phyloP scores from a whole-genome alignment of 2,797 vertebrate species.

The Sebastes melanostomus region DNA sequence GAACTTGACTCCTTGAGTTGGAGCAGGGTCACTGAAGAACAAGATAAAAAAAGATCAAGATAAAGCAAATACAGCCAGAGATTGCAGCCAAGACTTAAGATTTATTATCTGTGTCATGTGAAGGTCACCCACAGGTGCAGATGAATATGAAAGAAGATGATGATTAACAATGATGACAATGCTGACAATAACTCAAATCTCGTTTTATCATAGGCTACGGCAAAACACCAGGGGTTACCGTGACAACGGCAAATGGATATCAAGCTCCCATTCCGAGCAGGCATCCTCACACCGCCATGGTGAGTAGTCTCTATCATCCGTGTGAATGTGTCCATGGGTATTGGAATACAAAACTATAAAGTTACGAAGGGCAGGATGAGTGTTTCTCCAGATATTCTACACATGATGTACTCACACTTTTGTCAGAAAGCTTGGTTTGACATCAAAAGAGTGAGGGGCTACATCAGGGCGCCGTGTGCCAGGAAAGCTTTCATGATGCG shows the following conservation, averaged over 20 bases:
- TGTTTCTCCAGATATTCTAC: not conserved
- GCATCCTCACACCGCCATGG: conserved; percentile 62
- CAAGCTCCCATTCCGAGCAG: conserved; percentile 36
- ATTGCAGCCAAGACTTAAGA: not conserved
- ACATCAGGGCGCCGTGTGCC: not conserved
- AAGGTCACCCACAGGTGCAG: not conserved
- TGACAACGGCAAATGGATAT: conserved; percentile 63
- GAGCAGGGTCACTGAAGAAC: not conserved
- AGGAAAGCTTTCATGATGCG: not conserved
- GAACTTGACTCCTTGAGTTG: not conserved
- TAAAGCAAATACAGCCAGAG: not conserved
- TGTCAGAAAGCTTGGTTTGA: not conserved
- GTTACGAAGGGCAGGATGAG: too few species aligned
- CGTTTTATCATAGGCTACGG: conserved; percentile 50
- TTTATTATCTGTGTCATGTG: not conserved
- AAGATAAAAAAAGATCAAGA: not conserved
- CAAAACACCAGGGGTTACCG: conserved; percentile 34
- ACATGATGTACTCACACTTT: not conserved
- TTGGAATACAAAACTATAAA: not conserved
- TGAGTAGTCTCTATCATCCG: conserved; percentile 51
- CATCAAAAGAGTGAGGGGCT: not conserved
- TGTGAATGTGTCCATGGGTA: not conserved
- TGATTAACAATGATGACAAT: not conserved
- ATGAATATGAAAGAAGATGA: not conserved
- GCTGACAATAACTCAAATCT: conserved; percentile 18